Evolutionary conservation across 1,140 invertebrate species (phyloP).

Genomic region (Drosophila varians): DNA sequence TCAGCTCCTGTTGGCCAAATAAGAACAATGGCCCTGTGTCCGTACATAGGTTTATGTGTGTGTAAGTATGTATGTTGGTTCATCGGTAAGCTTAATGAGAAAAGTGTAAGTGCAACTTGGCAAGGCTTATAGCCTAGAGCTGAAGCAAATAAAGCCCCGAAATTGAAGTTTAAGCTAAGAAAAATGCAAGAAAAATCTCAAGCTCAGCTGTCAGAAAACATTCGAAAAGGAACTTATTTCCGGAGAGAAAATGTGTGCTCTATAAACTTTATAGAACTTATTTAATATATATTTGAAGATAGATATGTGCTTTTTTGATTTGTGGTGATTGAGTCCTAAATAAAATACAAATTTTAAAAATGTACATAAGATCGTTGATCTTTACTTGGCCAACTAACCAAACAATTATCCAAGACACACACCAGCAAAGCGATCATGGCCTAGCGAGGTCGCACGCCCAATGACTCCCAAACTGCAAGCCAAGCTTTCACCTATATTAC

Average conservation of each 20-base stretch:
- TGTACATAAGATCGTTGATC: neutral
- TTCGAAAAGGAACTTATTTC: neutral
- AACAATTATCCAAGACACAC: constrained; percentile 11
- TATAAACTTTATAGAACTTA: no score
- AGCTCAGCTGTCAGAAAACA: neutral
- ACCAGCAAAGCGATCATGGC: neutral
- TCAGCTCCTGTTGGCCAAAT: constrained; percentile 8
- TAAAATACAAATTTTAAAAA: neutral
- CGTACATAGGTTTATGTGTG: neutral
- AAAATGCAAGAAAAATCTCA: neutral
- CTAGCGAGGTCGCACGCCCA: neutral
- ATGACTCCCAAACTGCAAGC: neutral
- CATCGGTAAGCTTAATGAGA: constrained; percentile 59
- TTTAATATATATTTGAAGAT: no score
- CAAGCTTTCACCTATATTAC: constrained; percentile 65
- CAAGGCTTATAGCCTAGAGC: constrained; percentile 21
- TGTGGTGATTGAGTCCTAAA: no score
- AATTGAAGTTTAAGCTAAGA: constrained; percentile 25
- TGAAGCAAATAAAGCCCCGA: constrained; percentile 6
- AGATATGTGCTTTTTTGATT: no score
- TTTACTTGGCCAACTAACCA: neutral
- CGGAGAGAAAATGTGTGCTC: no score
- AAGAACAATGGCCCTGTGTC: constrained; percentile 48
- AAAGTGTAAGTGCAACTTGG: constrained; percentile 71
- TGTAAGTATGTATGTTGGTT: constrained; percentile 16